Conservation (phyloP, 2,113 vertebrate genomes). For the Gymnorhina tibicen region DNA sequence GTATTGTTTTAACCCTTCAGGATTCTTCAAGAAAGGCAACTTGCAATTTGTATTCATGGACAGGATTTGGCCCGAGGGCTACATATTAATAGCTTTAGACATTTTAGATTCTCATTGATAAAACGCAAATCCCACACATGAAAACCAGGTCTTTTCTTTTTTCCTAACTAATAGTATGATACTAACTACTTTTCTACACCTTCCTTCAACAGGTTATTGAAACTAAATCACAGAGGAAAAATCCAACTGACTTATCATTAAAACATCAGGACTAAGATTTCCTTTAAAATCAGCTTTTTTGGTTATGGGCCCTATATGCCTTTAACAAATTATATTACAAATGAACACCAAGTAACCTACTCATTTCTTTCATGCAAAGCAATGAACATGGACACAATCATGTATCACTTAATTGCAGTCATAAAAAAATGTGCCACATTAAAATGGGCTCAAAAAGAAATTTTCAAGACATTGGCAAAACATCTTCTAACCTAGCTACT, state of each 20-base stretch:
- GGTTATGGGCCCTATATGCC: not conserved
- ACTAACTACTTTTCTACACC: not conserved
- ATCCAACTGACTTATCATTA: not conserved
- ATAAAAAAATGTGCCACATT: not conserved
- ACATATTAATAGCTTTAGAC: not conserved
- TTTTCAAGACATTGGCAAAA: not conserved
- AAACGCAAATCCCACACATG: not conserved
- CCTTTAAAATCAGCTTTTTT: conserved; percentile 21
- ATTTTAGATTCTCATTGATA: not conserved
- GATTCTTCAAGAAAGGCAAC: conserved; percentile 34
- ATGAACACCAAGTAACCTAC: not conserved
- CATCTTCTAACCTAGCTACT: not conserved
- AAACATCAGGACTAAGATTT: not conserved
- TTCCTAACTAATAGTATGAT: not conserved
- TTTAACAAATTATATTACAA: not conserved
- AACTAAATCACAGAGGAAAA: not conserved
- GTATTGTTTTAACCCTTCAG: conserved; percentile 71
- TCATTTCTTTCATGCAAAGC: not conserved
- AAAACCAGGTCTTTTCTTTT: not conserved
- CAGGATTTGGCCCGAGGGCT: not conserved
- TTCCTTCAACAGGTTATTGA: not conserved
- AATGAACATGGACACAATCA: not conserved
- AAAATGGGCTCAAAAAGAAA: not conserved
- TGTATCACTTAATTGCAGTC: not conserved
- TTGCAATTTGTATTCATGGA: conserved; percentile 17